Conservation (phyloP, 2,888 invertebrate genomes). For the Catocala sponsa region DNA sequence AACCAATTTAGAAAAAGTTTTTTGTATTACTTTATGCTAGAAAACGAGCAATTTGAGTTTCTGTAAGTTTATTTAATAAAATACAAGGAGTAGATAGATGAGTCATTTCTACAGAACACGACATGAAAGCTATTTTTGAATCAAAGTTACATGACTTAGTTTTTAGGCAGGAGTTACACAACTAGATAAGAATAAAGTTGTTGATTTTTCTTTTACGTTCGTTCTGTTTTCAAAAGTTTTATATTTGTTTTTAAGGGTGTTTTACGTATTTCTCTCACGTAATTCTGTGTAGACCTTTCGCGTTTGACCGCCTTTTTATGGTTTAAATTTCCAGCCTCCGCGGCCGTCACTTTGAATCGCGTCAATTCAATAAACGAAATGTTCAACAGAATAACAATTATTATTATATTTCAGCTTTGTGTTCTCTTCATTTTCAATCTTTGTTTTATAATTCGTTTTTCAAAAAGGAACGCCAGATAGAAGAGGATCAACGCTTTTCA, state of each 20-base stretch:
- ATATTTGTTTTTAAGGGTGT: conserved; percentile 37
- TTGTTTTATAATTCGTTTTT: conserved; percentile 47
- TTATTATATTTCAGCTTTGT: conserved; percentile 44
- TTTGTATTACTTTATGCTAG: conserved; percentile 65
- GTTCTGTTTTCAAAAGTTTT: conserved; percentile 42
- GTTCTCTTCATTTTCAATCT: conserved; percentile 45
- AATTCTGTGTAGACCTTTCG: conserved; percentile 48
- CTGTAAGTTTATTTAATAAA: conserved; percentile 52
- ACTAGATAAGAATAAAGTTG: conserved; percentile 36
- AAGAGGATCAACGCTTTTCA: conserved; percentile 35
- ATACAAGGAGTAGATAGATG: conserved; percentile 34
- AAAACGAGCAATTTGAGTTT: conserved; percentile 64
- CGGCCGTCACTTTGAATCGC: conserved; percentile 41
- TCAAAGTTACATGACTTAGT: conserved; percentile 28
- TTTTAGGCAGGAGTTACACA: conserved; percentile 22
- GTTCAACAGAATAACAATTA: conserved; percentile 49
- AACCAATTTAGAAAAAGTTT: conserved; percentile 73
- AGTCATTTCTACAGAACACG: conserved; percentile 24
- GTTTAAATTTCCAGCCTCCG: conserved; percentile 40
- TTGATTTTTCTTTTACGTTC: conserved; percentile 34
- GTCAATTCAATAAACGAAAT: conserved; percentile 55
- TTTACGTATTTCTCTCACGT: conserved; percentile 45
- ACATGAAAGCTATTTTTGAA: conserved; percentile 27
- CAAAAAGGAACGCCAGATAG: conserved; percentile 25
- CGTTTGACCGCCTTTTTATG: conserved; percentile 49